phyloP scores from a whole-genome alignment of 2,888 invertebrate genomes.

The Xylota sylvarum region DNA sequence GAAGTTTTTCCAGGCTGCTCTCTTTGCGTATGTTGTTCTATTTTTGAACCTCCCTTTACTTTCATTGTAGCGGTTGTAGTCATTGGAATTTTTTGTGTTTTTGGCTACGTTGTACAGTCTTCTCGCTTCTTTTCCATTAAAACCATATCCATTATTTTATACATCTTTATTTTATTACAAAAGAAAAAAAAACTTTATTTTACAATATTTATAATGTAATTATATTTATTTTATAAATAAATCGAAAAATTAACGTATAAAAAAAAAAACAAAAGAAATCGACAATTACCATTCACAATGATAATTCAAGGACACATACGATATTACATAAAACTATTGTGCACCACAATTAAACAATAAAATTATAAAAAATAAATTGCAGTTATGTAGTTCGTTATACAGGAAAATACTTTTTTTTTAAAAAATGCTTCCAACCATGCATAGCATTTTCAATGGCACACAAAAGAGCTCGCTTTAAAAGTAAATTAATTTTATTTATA shows the following conservation, averaged over 20 bases:
- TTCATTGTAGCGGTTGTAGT: too few relatives aligned
- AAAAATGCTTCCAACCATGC: constrained; percentile 51
- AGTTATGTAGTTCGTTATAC: constrained; percentile 20
- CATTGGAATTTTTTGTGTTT: too few relatives aligned
- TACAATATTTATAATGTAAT: constrained; percentile 34
- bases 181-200: constrained; percentile 31
- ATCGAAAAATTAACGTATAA: constrained; percentile 40
- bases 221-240: constrained; percentile 66
- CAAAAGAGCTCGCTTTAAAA: constrained; percentile 50
- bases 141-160: constrained; percentile 13
- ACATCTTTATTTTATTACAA: constrained; percentile 57
- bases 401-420: constrained; percentile 15
- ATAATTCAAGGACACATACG: constrained; percentile 48
- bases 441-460: constrained; percentile 66
- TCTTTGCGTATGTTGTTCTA: too few relatives aligned
- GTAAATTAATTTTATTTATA: constrained; percentile 27
- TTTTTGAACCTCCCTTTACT: too few relatives aligned
- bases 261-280: constrained; percentile 20
- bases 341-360: constrained; percentile 49
- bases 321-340: constrained; percentile 46
- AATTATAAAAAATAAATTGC: constrained; percentile 28
- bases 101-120: too few relatives aligned
- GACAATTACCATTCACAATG: constrained; percentile 47
- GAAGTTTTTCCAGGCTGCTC: too few relatives aligned
- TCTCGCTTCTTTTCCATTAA: too few relatives aligned